A percentile compares a stretch with the other conserved stretches of the same genome.
Conservation (phyloP, 2,797 vertebrate species). For the Sebastolobus altivelis region DNA sequence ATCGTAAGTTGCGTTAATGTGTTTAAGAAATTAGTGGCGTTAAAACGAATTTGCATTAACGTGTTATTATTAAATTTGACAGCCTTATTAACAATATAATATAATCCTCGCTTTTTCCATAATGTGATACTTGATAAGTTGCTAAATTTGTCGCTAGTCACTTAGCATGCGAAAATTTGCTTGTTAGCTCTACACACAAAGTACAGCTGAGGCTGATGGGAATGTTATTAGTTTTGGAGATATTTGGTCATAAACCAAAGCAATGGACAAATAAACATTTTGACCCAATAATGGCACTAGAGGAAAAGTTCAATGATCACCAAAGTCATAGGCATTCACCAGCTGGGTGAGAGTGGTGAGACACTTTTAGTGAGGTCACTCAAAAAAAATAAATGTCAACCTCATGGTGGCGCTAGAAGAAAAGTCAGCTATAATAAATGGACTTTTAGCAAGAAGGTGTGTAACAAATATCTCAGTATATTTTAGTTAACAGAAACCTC, state of each 20-base stretch:
- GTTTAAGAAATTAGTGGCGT: no score
- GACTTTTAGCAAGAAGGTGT: neutral
- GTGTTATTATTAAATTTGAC: no score
- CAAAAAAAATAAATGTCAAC: neutral
- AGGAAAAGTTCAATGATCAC: neutral
- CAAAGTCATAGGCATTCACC: neutral
- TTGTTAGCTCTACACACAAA: neutral
- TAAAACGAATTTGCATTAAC: no score
- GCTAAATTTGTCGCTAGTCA: no score
- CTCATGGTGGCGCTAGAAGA: neutral
- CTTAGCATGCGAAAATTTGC: neutral
- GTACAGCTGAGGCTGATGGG: neutral
- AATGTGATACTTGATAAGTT: fast-evolving
- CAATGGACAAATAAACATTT: neutral
- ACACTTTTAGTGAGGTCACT: neutral
- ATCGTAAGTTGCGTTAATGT: no score
- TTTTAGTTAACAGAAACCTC: neutral
- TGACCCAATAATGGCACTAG: neutral
- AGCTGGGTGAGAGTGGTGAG: neutral
- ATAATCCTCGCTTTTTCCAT: no score
- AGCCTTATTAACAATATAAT: no score
- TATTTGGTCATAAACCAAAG: neutral
- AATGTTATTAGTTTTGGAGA: neutral
- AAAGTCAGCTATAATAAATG: neutral
- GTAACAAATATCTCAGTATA: neutral